These are phyloP conservation scores for Amblyopsis rosae DNA, from an alignment of 2,113 vertebrate species.

Conservation along the genomic window DNA sequence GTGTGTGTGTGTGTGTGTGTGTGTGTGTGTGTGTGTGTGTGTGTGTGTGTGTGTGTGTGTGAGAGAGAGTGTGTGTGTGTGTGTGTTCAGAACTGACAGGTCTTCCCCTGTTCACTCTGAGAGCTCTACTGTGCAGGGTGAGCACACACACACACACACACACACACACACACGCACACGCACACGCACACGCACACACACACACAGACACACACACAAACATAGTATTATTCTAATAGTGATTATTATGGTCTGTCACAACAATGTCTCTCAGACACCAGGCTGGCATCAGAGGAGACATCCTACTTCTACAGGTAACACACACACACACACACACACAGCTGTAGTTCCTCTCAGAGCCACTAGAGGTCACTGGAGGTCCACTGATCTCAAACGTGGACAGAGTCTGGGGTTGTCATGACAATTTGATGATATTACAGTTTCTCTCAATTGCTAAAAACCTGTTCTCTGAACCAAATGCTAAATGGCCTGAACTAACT, in stretches of 20 bases:
- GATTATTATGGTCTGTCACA: too few species aligned
- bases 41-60: neutral
- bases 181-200: constrained; percentile 7
- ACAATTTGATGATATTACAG: too few species aligned
- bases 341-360: too few species aligned
- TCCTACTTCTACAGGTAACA: too few species aligned
- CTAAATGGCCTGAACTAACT: too few species aligned
- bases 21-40: neutral
- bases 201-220: constrained; percentile 3
- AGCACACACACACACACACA: neutral
- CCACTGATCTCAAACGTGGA: too few species aligned
- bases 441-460: too few species aligned
- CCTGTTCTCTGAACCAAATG: too few species aligned
- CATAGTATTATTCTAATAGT: neutral
- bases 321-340: too few species aligned
- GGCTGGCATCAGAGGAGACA: neutral
- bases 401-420: too few species aligned
- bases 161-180: neutral
- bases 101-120: neutral
- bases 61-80: neutral
- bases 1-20: constrained; percentile 8
- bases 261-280: neutral
- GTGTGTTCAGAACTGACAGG: neutral
- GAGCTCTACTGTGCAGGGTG: neutral
- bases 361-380: too few species aligned